These are phyloP conservation scores for Catonia carolina DNA, from an alignment of 2,888 invertebrate species.

Conservation along the genomic window DNA sequence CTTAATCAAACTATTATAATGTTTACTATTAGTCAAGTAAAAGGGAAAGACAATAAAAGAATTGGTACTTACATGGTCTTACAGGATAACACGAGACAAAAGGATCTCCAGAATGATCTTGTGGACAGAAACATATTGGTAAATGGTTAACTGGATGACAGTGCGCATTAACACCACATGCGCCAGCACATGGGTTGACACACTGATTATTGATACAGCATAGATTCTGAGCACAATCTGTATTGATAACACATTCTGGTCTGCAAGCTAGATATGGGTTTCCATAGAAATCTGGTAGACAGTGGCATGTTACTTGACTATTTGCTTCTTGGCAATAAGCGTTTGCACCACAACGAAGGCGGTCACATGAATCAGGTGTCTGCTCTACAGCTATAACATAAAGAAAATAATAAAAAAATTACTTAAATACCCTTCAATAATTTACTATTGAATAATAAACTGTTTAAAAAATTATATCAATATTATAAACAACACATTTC, in stretches of 20 bases:
- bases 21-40: too few relatives aligned
- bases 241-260: constrained; percentile 75
- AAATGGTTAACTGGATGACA: constrained; percentile 68
- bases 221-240: constrained; percentile 62
- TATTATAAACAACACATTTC: not conserved
- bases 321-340: constrained; percentile 59
- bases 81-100: constrained; percentile 60
- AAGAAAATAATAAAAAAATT: constrained; percentile 16
- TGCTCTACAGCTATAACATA: constrained; percentile 43
- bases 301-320: constrained; percentile 62
- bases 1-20: too few relatives aligned
- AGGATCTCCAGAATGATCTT: constrained; percentile 65
- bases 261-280: constrained; percentile 71
- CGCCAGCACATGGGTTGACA: constrained; percentile 65
- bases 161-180: constrained; percentile 66
- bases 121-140: constrained; percentile 69
- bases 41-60: too few relatives aligned
- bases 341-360: constrained; percentile 61
- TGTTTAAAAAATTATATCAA: not conserved
- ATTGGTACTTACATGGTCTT: constrained; percentile 34
- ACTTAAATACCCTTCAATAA: constrained; percentile 2
- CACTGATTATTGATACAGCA: constrained; percentile 75
- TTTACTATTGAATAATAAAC: not conserved
- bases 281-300: constrained; percentile 67
- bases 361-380: constrained; percentile 43